Evolutionary conservation across 2,888 invertebrate genomes (phyloP).

Genomic region (Alloscopus bannaensis): DNA sequence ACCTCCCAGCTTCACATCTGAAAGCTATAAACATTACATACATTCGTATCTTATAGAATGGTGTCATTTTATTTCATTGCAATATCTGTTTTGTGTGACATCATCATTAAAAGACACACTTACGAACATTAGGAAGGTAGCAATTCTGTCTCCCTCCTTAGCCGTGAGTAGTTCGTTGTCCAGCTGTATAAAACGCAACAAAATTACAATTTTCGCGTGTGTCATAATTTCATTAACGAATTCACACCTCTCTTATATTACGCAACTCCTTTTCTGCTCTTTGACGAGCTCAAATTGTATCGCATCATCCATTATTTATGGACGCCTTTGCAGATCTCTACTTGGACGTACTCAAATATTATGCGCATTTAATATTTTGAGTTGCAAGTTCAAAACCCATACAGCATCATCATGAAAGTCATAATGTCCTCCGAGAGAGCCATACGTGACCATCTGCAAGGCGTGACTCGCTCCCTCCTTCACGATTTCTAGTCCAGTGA

Average conservation of each 20-base stretch:
- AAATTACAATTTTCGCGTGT: too few species aligned
- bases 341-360: too few species aligned
- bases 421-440: slow-evolving; percentile 30
- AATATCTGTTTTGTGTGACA: too few species aligned
- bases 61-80: too few species aligned
- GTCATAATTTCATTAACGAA: too few species aligned
- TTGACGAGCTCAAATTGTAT: too few species aligned
- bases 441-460: slow-evolving; percentile 19
- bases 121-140: slow-evolving; percentile 42
- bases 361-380: neutral
- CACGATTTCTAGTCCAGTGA: neutral
- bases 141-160: slow-evolving; percentile 26
- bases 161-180: neutral
- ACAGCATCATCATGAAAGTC: slow-evolving; percentile 40
- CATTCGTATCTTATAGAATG: too few species aligned
- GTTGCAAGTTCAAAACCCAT: neutral
- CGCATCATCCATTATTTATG: too few species aligned
- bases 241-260: too few species aligned
- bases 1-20: slow-evolving; percentile 41
- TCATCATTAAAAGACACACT: too few species aligned
- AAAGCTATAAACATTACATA: slow-evolving; percentile 33
- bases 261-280: too few species aligned
- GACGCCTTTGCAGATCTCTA: too few species aligned
- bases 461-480: slow-evolving; percentile 23
- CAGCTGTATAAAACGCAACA: neutral